Base-by-base conservation (phyloP, 2,888 invertebrate species). In the Agrochola lota region DNA sequence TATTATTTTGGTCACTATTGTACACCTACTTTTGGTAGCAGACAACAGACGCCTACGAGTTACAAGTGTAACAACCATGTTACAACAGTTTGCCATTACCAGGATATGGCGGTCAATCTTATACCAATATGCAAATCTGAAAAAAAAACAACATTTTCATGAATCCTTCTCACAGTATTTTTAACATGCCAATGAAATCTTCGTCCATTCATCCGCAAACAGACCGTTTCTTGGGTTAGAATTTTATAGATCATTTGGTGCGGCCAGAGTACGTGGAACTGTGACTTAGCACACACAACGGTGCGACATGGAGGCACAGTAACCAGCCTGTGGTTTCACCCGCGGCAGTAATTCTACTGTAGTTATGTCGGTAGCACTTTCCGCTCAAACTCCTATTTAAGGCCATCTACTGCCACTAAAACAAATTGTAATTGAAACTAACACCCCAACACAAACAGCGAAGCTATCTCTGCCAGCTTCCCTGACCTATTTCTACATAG, bases 401-500 rank as follows among this genome's bases (percentile, higher is more conserved):
- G 8, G 52, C 52, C 20, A 52, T 52, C 8, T 17, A 52, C 52
- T 23, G 52, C 4, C 8, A 23, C 40, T 15, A 0, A 7, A 30
- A 20, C n/a, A 35, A 30, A 73, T 15, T 26, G 52, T 52, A 20
- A 52, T 20, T 26, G 35, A 55, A 77, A 35, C 55, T 1, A 55
- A 35, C 26, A 15, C 46, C 23, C 49, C 11, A 1, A 8, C 15
- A 55, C 15, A 26, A 43, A 3, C 17, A 12, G 35, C 2, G 8
- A 52, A 1, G n/a, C 20, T 26, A n/a, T 12, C 64, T 52, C 64
- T 52, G 15, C 17, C 20, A 5, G 5, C 49, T n/a, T 62, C 43
- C n/a, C 43, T 64, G 78, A 66, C 78, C 78, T 66, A 71, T 66
- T 78, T 78, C 23, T 5, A 7, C 62, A n/a, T 1, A 35, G 57